A percentile compares a stretch with the other conserved stretches of the same genome.
Conservation (phyloP, 2,888 invertebrate genomes). For the Amblyjoppa fuscipennis region DNA sequence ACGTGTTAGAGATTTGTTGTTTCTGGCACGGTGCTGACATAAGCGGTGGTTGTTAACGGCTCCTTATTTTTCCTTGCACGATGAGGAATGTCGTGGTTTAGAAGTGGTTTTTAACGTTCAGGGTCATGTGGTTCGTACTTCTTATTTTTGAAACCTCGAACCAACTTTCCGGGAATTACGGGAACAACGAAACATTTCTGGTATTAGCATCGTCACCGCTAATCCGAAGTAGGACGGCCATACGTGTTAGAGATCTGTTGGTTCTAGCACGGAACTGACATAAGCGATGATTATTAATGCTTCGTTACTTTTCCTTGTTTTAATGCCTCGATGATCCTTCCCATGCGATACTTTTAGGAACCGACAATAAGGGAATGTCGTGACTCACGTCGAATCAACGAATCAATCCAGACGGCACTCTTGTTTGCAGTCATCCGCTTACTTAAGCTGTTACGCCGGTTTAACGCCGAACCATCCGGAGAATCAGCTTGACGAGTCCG, state of each 20-base stretch:
- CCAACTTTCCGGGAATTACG: no score
- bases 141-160: no score
- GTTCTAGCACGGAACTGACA: no score
- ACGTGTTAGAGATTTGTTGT: constrained; percentile 75
- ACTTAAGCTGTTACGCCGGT: not conserved
- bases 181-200: no score
- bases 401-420: not conserved
- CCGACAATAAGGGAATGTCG: not conserved
- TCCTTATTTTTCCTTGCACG: not conserved
- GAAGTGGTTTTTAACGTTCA: not conserved
- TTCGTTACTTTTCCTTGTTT: not conserved
- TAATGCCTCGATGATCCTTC: not conserved
- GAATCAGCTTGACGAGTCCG: not conserved
- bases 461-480: not conserved
- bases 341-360: not conserved
- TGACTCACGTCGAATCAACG: not conserved
- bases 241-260: no score
- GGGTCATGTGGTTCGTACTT: no score
- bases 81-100: not conserved
- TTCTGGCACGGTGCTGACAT: constrained; percentile 62
- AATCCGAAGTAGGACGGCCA: no score
- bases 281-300: no score
- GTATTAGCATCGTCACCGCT: no score
- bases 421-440: constrained; percentile 6
- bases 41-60: not conserved